Evolutionary conservation across 1,140 invertebrate genomes (phyloP).

Genomic region (Aradophagus sp.): DNA sequence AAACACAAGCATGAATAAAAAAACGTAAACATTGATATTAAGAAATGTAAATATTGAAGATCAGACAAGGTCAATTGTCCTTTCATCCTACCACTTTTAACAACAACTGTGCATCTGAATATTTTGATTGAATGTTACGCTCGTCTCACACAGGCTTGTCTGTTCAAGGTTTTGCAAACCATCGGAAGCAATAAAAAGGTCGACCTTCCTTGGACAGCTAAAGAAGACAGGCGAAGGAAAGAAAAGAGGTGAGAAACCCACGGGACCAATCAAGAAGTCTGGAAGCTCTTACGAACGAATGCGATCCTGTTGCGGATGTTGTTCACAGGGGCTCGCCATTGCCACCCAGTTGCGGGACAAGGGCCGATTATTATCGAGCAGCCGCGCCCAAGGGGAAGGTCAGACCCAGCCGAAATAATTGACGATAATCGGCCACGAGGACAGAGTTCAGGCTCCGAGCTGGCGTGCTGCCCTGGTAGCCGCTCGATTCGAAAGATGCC

Average conservation of each 20-base stretch:
- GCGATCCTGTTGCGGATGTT: constrained; percentile 70
- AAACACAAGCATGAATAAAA: too few species aligned
- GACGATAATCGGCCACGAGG: constrained; percentile 61
- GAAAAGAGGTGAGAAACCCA: constrained; percentile 9
- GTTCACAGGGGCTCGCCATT: constrained; percentile 70
- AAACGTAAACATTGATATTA: too few species aligned
- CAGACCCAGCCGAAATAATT: constrained; percentile 48
- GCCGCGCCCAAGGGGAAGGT: constrained; percentile 53
- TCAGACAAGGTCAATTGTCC: too few species aligned
- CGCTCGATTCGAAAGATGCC: constrained; percentile 73
- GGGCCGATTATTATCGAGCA: constrained; percentile 57
- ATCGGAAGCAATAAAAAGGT: too few species aligned
- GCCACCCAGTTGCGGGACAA: constrained; percentile 61
- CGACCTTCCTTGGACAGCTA: too few species aligned
- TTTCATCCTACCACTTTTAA: too few species aligned
- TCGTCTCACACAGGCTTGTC: too few species aligned
- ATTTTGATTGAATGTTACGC: too few species aligned
- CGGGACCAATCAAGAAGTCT: constrained; percentile 33
- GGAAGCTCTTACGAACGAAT: constrained; percentile 61
- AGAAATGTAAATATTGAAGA: too few species aligned
- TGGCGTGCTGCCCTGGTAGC: constrained; percentile 67
- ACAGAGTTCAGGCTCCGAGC: constrained; percentile 59
- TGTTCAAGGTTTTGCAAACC: too few species aligned
- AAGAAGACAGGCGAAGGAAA: too few species aligned
- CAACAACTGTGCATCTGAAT: too few species aligned